A percentile compares a stretch with the other conserved stretches of the same genome.
Evolutionary conservation across 2,888 invertebrate species (phyloP).

Genomic region (Gastrophysa polygoni): DNA sequence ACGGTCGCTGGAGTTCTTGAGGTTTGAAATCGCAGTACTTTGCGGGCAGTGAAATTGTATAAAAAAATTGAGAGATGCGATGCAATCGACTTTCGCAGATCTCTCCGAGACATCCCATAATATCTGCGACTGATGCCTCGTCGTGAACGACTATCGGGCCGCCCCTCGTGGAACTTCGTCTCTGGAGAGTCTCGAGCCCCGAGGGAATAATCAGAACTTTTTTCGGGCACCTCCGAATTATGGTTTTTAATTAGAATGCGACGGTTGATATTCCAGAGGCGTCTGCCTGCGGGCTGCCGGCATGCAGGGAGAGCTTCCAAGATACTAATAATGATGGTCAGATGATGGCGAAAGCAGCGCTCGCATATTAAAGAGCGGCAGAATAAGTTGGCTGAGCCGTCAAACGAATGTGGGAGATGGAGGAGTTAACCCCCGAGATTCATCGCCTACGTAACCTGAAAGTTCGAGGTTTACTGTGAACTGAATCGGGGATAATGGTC

Average conservation of each 20-base stretch:
- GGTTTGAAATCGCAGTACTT: too few relatives aligned
- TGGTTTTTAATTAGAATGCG: constrained; percentile 29
- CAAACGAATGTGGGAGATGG: constrained; percentile 28
- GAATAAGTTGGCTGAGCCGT: constrained; percentile 30
- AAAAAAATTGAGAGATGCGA: too few relatives aligned
- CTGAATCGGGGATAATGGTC: too few relatives aligned
- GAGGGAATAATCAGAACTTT: constrained; percentile 14
- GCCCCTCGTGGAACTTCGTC: background rate
- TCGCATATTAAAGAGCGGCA: constrained; percentile 37
- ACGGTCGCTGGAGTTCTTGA: too few relatives aligned
- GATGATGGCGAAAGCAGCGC: constrained; percentile 26
- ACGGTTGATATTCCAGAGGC: constrained; percentile 24
- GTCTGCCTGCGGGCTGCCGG: constrained; percentile 15
- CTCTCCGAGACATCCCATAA: background rate
- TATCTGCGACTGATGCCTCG: background rate
- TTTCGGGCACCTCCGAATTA: constrained; percentile 12
- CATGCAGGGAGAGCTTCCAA: constrained; percentile 24
- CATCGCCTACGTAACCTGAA: constrained; percentile 22
- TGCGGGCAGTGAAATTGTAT: too few relatives aligned
- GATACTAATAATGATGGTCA: constrained; percentile 35
- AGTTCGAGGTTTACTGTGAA: background rate
- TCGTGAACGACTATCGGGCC: background rate
- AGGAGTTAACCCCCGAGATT: constrained; percentile 28
- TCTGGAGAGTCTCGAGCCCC: constrained; percentile 2
- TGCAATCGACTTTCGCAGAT: background rate